These are phyloP conservation scores for Stenchaetothrips biformis DNA, from an alignment of 2,888 invertebrate species.

Conservation along the genomic window DNA sequence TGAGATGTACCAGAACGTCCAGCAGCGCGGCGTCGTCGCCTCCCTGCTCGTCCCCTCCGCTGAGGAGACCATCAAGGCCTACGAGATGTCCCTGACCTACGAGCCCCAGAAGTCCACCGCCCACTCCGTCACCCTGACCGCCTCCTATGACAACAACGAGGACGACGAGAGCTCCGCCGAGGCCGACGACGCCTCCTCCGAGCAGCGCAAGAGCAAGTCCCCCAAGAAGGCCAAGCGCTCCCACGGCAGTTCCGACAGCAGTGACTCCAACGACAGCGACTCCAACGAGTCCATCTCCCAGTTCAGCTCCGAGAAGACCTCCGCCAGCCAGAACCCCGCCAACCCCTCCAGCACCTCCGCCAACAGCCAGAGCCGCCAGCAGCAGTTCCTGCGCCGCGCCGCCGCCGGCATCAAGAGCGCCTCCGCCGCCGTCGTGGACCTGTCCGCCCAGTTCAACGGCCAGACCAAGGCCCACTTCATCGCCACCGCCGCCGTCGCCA, in stretches of 20 bases:
- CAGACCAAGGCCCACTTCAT: constrained; percentile 51
- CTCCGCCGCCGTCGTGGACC: constrained; percentile 51
- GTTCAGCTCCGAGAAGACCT: constrained; percentile 35
- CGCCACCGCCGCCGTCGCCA: constrained; percentile 52
- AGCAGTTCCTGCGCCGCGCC: constrained; percentile 53
- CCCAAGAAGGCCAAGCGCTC: no score
- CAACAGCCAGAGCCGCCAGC: constrained; percentile 51
- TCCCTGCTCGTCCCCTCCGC: constrained; percentile 41
- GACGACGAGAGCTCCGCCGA: no score
- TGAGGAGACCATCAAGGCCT: constrained; percentile 48
- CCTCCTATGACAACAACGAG: constrained; percentile 43
- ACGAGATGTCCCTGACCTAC: constrained; percentile 51
- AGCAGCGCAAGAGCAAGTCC: no score
- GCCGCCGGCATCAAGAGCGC: constrained; percentile 54
- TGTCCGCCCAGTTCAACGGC: constrained; percentile 54
- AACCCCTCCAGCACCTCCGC: constrained; percentile 39
- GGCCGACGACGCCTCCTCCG: no score
- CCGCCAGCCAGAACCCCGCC: constrained; percentile 31
- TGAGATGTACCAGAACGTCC: constrained; percentile 42
- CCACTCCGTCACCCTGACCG: constrained; percentile 48
- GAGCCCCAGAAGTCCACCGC: constrained; percentile 50
- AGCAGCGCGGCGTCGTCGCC: constrained; percentile 40
- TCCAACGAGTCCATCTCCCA: constrained; percentile 24
- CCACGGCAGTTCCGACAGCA: no score
- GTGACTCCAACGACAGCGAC: constrained; percentile 34